Evolutionary conservation across 2,888 invertebrate species (phyloP), one percentile per base, ranked within the genome.

Genomic region (Acanthococcus lagerstroemiae): DNA sequence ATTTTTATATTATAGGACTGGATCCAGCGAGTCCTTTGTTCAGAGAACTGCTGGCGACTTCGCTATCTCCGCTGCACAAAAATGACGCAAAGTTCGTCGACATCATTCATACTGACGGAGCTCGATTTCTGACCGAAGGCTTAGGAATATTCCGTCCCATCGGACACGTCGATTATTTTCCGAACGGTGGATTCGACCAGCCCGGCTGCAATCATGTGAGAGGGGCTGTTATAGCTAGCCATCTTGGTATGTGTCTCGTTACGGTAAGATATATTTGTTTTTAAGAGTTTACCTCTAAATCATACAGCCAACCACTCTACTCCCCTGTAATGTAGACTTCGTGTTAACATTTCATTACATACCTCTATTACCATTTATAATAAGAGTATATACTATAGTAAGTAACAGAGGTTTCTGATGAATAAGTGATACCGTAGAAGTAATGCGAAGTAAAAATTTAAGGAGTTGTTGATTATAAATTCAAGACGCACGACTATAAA

Each of bases 71-170:
- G 69, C 74, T 86, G 55, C 84, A 84, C 71, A 78, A 78, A 26
- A 78, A 78, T 5, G 85, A 86, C 72, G 86, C 85, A 0, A 75
- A 76, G 25, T 81, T 84, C 68, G 85, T 86, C 0, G 85, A 85
- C 73, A 81, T 84, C n/a, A 78, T 86, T 66, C 85, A 86, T 71
- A 84, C 84, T 1, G 85, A 85, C 73, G 83, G 84, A 4, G 78
- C 79, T n/a, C 72, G 78, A 71, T 77, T 78, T 48, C 79, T 82
- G 68, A 77, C 80, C n/a, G 82, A 83, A 72, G 83, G 83, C 15
- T 83, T 83, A 71, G 83, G 83, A 1, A 74, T 83, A 27, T 76
- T 71, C 37, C 80, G 81, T 70, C 81, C 82, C 1, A 78, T 82
- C 54, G 83, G 83, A 1, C 82, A 83, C 69, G 78, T 82, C 0